Evolutionary conservation across 2,888 invertebrate genomes (phyloP).

Genomic region (Carpatolechia fugitivella): DNA sequence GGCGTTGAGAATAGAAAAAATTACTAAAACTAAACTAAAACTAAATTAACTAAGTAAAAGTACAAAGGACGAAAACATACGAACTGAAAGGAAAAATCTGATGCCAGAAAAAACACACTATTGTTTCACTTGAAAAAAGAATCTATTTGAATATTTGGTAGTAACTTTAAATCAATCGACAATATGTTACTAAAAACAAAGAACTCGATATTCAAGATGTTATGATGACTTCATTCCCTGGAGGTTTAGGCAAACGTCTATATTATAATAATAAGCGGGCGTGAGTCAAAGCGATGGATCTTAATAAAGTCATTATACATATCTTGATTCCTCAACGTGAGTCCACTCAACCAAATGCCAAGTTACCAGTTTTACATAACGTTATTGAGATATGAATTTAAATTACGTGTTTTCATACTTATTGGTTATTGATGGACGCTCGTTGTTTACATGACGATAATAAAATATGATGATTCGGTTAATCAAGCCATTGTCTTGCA

Average conservation of each 20-base stretch:
- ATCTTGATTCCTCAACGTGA: slow-evolving; percentile 65
- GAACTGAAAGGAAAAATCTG: not conserved
- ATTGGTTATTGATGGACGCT: slow-evolving; percentile 5
- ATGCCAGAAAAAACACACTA: not conserved
- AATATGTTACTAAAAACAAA: slow-evolving; percentile 18
- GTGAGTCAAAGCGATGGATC: slow-evolving; percentile 67
- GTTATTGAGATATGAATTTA: slow-evolving; percentile 42
- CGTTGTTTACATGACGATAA: not conserved
- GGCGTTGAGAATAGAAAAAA: slow-evolving; percentile 24
- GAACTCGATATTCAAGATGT: slow-evolving; percentile 41
- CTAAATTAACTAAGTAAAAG: not conserved
- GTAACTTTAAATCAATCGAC: not conserved
- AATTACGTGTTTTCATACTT: slow-evolving; percentile 9
- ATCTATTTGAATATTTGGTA: slow-evolving; percentile 7
- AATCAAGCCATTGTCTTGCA: slow-evolving; percentile 6
- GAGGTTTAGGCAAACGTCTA: slow-evolving; percentile 75
- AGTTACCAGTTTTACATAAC: slow-evolving; percentile 44
- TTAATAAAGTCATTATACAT: slow-evolving; percentile 79
- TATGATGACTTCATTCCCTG: slow-evolving; percentile 72
- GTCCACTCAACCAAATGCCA: slow-evolving; percentile 60
- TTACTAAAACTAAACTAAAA: not conserved
- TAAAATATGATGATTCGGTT: not conserved
- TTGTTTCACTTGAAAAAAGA: not conserved
- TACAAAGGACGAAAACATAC: not conserved
- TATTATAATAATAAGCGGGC: slow-evolving; percentile 79